Conservation (phyloP, 2,113 vertebrate genomes). For the Neomonachus schauinslandi region DNA sequence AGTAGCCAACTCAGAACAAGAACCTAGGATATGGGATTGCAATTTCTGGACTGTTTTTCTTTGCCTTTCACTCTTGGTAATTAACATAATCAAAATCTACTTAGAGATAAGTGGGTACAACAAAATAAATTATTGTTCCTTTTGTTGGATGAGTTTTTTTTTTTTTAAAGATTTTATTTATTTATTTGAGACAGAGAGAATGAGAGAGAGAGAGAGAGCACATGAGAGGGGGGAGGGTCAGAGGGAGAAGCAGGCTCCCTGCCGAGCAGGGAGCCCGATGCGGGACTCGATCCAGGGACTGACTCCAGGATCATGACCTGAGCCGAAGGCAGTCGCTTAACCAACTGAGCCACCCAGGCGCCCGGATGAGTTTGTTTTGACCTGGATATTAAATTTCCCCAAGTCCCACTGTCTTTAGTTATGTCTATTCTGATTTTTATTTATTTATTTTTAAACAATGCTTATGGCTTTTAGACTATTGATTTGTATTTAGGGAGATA, state of each 20-base stretch:
- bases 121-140: constrained; percentile 10
- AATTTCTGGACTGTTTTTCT: neutral
- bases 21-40: neutral
- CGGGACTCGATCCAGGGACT: no score
- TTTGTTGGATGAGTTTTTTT: neutral
- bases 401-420: neutral
- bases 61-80: neutral
- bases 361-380: neutral
- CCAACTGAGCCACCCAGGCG: no score
- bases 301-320: no score
- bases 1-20: neutral
- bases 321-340: no score
- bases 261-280: no score
- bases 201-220: no score
- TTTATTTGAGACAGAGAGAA: no score
- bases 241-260: no score
- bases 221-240: no score
- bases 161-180: no score
- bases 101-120: neutral
- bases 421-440: neutral
- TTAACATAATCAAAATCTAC: neutral
- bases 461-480: neutral
- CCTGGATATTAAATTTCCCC: neutral
- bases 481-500: neutral
- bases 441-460: neutral